Percentiles rank a stretch among this genome's conserved stretches.
Conservation (phyloP, 1,140 invertebrate species). For the Temnothorax longispinosus region DNA sequence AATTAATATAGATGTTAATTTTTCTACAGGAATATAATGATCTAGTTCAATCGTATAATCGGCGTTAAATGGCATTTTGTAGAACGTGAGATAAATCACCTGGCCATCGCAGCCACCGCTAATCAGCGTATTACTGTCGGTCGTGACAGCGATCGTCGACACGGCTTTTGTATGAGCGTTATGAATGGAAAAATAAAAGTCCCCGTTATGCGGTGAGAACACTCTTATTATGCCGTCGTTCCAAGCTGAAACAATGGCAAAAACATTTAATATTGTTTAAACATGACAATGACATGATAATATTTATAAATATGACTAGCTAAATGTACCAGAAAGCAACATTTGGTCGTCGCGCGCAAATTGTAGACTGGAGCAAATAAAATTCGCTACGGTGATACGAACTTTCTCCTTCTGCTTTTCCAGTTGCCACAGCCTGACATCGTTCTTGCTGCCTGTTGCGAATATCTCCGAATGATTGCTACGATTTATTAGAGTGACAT, state of each 20-base stretch:
- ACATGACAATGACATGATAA: neutral
- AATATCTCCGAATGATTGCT: slow-evolving; percentile 93
- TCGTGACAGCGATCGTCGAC: slow-evolving; percentile 91
- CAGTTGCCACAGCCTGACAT: slow-evolving; percentile 94
- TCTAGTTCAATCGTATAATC: neutral
- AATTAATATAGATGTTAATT: neutral
- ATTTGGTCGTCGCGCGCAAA: slow-evolving; percentile 93
- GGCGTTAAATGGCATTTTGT: neutral
- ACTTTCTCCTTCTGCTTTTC: slow-evolving; percentile 92
- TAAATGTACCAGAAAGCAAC: slow-evolving; percentile 89
- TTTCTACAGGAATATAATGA: neutral
- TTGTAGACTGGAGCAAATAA: slow-evolving; percentile 92
- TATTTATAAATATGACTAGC: neutral
- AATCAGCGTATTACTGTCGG: slow-evolving; percentile 90
- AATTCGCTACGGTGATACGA: slow-evolving; percentile 94
- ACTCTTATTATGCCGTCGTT: slow-evolving; percentile 95
- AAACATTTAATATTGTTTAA: neutral
- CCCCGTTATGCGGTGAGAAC: slow-evolving; percentile 93
- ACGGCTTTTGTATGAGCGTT: slow-evolving; percentile 96
- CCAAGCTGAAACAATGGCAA: slow-evolving; percentile 88
- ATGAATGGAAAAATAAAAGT: slow-evolving; percentile 91
- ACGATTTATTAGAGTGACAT: slow-evolving; percentile 56
- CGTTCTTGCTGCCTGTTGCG: slow-evolving; percentile 93
- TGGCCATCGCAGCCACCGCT: slow-evolving; percentile 96
- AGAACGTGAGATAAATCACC: slow-evolving; percentile 80